These are phyloP conservation scores for Zaprionus kolodkinae DNA, from an alignment of 1,140 invertebrate genomes.

Conservation along the genomic window DNA sequence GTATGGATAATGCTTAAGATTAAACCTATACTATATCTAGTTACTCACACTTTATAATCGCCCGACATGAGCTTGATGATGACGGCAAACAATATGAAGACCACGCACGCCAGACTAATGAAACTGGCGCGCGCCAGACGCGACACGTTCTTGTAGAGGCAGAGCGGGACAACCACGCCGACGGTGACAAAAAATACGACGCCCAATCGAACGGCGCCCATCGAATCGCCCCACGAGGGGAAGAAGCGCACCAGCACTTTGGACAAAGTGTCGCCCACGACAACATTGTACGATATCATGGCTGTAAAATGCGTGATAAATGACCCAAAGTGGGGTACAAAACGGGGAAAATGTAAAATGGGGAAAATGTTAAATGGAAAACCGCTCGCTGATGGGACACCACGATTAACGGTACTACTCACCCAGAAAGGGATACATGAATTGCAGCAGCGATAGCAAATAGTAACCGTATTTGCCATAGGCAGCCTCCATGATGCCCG, in stretches of 20 bases:
- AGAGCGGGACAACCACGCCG: constrained; percentile 91
- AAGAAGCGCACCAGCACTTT: constrained; percentile 90
- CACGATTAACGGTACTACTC: constrained; percentile 80
- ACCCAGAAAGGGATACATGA: constrained; percentile 95
- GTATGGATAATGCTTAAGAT: not conserved
- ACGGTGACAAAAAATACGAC: constrained; percentile 91
- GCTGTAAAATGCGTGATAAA: constrained; percentile 85
- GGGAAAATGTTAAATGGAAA: not conserved
- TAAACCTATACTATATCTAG: constrained; percentile 4
- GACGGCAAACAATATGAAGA: constrained; percentile 90
- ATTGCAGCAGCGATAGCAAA: constrained; percentile 91
- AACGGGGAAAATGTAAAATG: too few species aligned
- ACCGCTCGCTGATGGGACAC: constrained; percentile 15
- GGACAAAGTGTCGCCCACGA: constrained; percentile 94
- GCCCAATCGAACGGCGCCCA: constrained; percentile 88
- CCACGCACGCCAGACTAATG: constrained; percentile 90
- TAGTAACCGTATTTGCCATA: constrained; percentile 93
- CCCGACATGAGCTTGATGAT: constrained; percentile 85
- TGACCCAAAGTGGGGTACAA: not conserved
- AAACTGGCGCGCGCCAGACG: constrained; percentile 92
- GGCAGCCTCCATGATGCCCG: constrained; percentile 92
- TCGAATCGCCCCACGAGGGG: constrained; percentile 85
- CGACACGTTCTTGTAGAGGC: constrained; percentile 92
- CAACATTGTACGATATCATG: constrained; percentile 96
- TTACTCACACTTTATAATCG: constrained; percentile 85